Conservation (phyloP, 35 echinoderm and acorn worm genomes). For the Anneissia japonica region DNA sequence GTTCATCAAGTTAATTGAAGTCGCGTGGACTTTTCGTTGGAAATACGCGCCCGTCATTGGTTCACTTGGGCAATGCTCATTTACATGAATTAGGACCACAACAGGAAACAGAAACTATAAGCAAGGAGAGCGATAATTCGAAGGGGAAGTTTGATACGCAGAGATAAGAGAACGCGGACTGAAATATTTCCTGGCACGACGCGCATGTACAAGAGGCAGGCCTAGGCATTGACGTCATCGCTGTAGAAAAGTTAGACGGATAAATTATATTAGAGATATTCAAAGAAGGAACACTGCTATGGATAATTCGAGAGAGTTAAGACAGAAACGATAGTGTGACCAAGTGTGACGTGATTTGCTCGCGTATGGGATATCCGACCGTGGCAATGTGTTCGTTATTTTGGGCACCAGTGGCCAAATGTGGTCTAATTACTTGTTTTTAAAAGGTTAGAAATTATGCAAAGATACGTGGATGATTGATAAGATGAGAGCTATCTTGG, state of each 20-base stretch:
- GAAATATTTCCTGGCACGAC: conserved; percentile 30
- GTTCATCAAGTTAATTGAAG: neutral
- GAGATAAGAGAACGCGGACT: conserved; percentile 21
- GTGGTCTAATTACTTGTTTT: neutral
- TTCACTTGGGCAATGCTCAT: neutral
- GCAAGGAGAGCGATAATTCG: conserved; percentile 35
- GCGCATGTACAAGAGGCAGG: conserved; percentile 30
- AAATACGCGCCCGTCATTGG: neutral
- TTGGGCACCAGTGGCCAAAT: neutral
- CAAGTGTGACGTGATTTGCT: neutral
- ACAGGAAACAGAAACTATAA: conserved; percentile 24
- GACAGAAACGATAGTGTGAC: neutral
- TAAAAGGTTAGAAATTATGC: neutral
- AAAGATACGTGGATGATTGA: neutral
- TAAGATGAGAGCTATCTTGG: too few species aligned
- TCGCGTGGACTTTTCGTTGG: neutral
- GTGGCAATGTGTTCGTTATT: neutral
- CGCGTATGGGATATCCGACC: neutral
- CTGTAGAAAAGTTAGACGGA: neutral
- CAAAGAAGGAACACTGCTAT: neutral
- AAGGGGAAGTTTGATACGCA: conserved; percentile 17
- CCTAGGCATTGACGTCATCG: conserved; percentile 32
- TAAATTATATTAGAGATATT: neutral
- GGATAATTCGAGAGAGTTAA: neutral
- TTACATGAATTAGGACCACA: conserved; percentile 25